Conservation (phyloP, 2,113 vertebrate species). For the Andinoacara biseriatus region DNA sequence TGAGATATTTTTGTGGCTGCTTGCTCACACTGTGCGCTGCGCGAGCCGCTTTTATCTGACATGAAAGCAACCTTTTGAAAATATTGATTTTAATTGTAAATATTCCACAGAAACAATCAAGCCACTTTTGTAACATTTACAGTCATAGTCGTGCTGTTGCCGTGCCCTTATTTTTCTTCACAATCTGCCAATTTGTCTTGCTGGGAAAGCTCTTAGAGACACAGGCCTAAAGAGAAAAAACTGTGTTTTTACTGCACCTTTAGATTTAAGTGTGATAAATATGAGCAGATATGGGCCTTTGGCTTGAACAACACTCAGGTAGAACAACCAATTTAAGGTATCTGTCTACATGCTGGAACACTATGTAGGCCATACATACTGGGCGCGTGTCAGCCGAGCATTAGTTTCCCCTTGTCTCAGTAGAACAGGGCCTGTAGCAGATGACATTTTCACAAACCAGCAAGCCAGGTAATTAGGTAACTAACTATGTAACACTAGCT, state of each 20-base stretch:
- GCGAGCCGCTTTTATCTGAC: slow-evolving; percentile 12
- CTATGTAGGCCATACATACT: slow-evolving; percentile 34
- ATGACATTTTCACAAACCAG: slow-evolving; percentile 77
- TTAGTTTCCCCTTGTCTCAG: slow-evolving; percentile 39
- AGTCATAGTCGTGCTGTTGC: neutral
- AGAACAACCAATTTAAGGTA: slow-evolving; percentile 40
- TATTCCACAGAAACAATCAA: neutral
- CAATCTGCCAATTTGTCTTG: slow-evolving; percentile 48
- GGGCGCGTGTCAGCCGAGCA: slow-evolving; percentile 19
- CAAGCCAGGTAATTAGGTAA: slow-evolving; percentile 75
- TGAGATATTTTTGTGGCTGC: slow-evolving; percentile 1
- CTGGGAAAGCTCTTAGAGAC: slow-evolving; percentile 11
- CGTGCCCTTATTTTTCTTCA: slow-evolving; percentile 20
- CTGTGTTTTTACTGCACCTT: slow-evolving; percentile 17
- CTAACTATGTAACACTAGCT: slow-evolving; percentile 67
- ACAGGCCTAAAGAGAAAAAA: slow-evolving; percentile 12
- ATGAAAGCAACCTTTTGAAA: slow-evolving; percentile 22
- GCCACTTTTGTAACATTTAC: neutral
- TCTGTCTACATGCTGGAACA: slow-evolving; percentile 11
- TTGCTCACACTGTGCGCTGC: neutral
- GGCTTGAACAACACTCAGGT: slow-evolving; percentile 33
- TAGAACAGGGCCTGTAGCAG: slow-evolving; percentile 54
- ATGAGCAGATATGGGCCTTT: slow-evolving; percentile 20
- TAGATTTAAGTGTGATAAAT: slow-evolving; percentile 47
- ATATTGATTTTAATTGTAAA: slow-evolving; percentile 27